A percentile compares a stretch with the other conserved stretches of the same genome.
Conservation (phyloP, 35 echinoderm and acorn worm genomes). For the Stichopus chloronotus region DNA sequence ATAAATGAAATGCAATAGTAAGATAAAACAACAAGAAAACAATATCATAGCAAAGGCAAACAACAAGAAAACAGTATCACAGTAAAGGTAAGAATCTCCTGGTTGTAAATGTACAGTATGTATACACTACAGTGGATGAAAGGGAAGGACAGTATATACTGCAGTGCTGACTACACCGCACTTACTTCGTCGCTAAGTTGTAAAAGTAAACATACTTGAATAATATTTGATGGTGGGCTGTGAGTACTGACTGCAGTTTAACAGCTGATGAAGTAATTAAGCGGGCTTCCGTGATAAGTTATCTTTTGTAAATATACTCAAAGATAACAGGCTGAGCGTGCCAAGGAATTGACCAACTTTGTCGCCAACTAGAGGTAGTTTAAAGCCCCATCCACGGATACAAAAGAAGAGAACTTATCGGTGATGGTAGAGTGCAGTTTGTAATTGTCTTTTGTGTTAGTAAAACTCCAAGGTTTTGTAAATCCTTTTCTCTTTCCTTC, state of each 20-base stretch:
- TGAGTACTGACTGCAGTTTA: not conserved
- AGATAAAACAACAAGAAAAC: too few species aligned
- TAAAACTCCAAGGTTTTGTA: not conserved
- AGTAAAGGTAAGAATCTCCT: not conserved
- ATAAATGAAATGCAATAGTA: too few species aligned
- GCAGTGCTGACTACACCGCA: too few species aligned
- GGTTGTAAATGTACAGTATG: not conserved
- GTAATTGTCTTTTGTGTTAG: not conserved
- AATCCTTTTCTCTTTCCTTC: not conserved
- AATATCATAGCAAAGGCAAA: too few species aligned
- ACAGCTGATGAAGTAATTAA: not conserved
- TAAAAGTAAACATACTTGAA: not conserved
- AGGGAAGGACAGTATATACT: not conserved
- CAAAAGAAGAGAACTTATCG: too few species aligned
- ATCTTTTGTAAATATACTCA: not conserved
- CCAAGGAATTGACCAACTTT: not conserved
- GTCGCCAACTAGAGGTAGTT: too few species aligned
- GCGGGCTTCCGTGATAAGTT: not conserved
- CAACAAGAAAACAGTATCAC: too few species aligned
- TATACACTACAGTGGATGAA: not conserved
- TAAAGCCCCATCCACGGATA: too few species aligned
- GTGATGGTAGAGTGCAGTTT: not conserved
- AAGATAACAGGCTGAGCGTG: not conserved
- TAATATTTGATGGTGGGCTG: not conserved
- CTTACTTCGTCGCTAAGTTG: not conserved